Conservation (phyloP, 2,113 vertebrate species). For the Chroicocephalus ridibundus region DNA sequence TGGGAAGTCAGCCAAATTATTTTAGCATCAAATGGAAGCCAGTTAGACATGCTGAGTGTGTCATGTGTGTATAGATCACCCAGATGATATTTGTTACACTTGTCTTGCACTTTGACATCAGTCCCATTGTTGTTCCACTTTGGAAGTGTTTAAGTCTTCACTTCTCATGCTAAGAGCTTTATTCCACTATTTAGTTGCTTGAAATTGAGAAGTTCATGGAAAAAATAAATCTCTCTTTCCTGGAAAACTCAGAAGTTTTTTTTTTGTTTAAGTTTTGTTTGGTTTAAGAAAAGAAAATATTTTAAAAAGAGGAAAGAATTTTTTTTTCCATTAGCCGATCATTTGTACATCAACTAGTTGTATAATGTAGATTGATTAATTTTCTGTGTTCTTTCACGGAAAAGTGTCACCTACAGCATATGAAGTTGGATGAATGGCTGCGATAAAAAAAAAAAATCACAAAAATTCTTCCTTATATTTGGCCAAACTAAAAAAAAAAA, state of each 20-base stretch:
- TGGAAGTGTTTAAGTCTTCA: not conserved
- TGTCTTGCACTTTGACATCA: not conserved
- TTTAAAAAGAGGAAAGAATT: not conserved
- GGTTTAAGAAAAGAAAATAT: not conserved
- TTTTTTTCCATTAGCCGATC: not conserved
- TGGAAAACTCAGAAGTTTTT: not conserved
- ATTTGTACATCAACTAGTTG: not conserved
- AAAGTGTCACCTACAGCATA: not conserved
- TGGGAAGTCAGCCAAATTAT: constrained; percentile 8
- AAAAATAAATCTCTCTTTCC: not conserved
- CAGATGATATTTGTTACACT: not conserved
- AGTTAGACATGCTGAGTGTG: not conserved
- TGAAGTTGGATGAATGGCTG: not conserved
- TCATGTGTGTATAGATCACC: not conserved
- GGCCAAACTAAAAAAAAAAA: not conserved
- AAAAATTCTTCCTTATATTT: not conserved
- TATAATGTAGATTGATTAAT: not conserved
- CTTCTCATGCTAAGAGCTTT: not conserved
- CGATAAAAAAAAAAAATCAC: not conserved
- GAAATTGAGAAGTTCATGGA: not conserved
- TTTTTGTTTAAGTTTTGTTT: not conserved
- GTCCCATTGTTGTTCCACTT: not conserved
- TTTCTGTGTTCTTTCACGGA: not conserved
- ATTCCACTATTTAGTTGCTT: not conserved
- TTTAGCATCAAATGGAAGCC: constrained; percentile 6